These are phyloP conservation scores for Ptiloglossa arizonensis DNA, from an alignment of 1,140 invertebrate genomes.

Conservation along the genomic window DNA sequence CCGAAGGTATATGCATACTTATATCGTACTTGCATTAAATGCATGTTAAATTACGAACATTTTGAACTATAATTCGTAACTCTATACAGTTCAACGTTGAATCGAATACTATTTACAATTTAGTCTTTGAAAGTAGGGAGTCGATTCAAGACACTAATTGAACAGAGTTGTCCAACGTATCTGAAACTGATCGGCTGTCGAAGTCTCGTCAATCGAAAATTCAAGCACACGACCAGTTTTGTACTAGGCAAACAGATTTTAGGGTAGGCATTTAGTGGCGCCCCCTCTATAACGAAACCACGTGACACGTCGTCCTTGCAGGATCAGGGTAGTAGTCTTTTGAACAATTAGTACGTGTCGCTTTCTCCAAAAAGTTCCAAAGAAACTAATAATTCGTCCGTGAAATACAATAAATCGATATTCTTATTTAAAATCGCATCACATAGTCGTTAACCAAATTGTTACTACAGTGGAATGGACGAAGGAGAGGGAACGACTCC, in stretches of 20 bases:
- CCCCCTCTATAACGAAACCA: constrained; percentile 69
- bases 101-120: neutral
- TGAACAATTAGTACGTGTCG: constrained; percentile 57
- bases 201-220: constrained; percentile 81
- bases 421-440: neutral
- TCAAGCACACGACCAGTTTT: constrained; percentile 81
- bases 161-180: neutral
- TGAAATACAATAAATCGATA: neutral
- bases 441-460: too few relatives aligned
- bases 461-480: too few relatives aligned
- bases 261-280: constrained; percentile 59
- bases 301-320: constrained; percentile 80
- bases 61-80: too few relatives aligned
- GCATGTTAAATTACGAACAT: too few relatives aligned
- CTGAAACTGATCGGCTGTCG: constrained; percentile 75
- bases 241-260: constrained; percentile 79
- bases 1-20: neutral
- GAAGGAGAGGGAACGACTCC: neutral
- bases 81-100: neutral
- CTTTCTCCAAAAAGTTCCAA: constrained; percentile 36
- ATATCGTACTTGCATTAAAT: neutral
- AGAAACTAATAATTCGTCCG: neutral
- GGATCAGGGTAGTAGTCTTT: constrained; percentile 78
- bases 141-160: neutral
- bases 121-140: neutral